phyloP scores from a whole-genome alignment of 64 coral and sea anemone genomes.

The Orbicella faveolata region DNA sequence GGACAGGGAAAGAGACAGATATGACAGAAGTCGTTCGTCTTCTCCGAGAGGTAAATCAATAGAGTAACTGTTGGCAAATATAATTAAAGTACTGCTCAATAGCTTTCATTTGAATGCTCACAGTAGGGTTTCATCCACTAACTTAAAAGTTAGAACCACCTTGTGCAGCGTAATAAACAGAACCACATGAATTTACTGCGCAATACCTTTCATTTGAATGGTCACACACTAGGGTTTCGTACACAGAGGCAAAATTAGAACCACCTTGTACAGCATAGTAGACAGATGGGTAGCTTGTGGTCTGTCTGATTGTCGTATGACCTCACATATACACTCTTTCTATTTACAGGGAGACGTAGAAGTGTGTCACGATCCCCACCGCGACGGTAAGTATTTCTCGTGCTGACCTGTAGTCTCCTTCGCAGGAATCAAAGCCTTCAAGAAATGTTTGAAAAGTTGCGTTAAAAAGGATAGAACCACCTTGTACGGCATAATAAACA shows the following conservation, averaged over 20 bases:
- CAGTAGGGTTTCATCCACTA: too few relatives aligned
- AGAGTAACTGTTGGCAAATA: not conserved
- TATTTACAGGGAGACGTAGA: constrained; percentile 22
- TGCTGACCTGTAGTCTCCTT: not conserved
- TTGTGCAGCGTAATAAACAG: not conserved
- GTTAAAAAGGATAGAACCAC: too few relatives aligned
- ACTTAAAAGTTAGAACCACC: not conserved
- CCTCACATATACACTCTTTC: not conserved
- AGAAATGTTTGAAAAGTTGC: not conserved
- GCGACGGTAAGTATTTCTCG: constrained; percentile 36
- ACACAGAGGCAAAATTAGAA: not conserved
- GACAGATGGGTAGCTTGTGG: not conserved
- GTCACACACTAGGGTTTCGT: not conserved
- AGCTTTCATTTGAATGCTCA: not conserved
- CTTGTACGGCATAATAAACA: too few relatives aligned
- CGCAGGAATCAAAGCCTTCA: not conserved
- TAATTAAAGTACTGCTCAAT: not conserved
- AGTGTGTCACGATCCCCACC: constrained; percentile 56
- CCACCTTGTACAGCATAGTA: not conserved
- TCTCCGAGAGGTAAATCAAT: constrained; percentile 45
- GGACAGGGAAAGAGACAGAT: constrained; percentile 61
- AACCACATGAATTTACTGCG: not conserved
- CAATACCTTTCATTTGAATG: not conserved
- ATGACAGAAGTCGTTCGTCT: constrained; percentile 47
- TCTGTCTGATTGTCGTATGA: not conserved